Base-by-base conservation (phyloP, 2,888 invertebrate species). In the Nysson spinosus region DNA sequence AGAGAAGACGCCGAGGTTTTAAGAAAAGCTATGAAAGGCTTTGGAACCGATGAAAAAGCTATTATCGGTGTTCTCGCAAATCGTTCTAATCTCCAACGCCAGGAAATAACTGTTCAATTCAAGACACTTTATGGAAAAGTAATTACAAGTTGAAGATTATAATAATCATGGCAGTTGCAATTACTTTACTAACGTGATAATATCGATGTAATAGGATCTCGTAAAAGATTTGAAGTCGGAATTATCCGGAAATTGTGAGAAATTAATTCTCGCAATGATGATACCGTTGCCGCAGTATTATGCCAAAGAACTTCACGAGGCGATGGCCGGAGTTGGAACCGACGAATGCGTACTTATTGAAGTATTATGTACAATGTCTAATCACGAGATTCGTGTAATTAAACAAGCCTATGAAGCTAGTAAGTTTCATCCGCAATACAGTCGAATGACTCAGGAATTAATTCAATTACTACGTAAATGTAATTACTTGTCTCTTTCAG, bases 121-220 rank as follows among this genome's bases (percentile, higher is more conserved):
- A 93, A 93, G 83, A 89, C 90, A 3, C 84, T 90, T 70, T 93
- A 90, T 84, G 93, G 93, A 69, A 91, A 91, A 85, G 92, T 91
- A 83, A 60, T 14, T 16, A 30, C 19, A 3, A 11, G 0, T 0
- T 0, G 17, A 14, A 24, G 24, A 30, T 14, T 26, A 12, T 14
- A 24, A n/a, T n/a, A n/a, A n/a, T n/a, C n/a, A n/a, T n/a, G n/a
- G n/a, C n/a, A n/a, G n/a, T n/a, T n/a, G n/a, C n/a, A n/a, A n/a
- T n/a, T n/a, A n/a, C n/a, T n/a, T n/a, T n/a, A n/a, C n/a, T n/a
- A n/a, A n/a, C n/a, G n/a, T n/a, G n/a, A n/a, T n/a, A n/a, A n/a
- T 5, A n/a, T 56, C 20, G 17, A 4, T 43, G 16, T 0, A n/a
- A 50, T 24, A 85, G 86, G 86, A 90, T 78, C 80, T 91, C 42